A percentile compares a stretch with the other conserved stretches of the same genome.
phyloP scores from a whole-genome alignment of 2,113 vertebrate species.

The Pseudorectes ferrugineus region DNA sequence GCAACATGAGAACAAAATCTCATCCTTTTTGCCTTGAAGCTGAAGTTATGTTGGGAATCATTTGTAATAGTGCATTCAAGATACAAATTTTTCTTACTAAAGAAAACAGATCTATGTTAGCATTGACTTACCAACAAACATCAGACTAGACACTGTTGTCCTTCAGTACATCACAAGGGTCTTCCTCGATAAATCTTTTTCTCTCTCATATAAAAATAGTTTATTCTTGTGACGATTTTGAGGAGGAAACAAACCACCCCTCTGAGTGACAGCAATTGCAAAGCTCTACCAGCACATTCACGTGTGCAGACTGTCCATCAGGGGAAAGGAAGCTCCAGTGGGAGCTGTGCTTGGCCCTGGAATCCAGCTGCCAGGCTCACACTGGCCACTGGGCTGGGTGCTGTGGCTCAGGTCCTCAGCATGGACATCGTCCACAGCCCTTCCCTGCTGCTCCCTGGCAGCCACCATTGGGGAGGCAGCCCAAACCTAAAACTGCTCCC shows the following conservation, averaged over 20 bases:
- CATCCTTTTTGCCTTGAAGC: neutral
- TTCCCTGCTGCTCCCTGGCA: neutral
- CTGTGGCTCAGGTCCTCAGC: neutral
- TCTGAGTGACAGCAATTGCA: neutral
- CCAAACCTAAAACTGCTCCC: neutral
- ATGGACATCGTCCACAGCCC: rapidly evolving
- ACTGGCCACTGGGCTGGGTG: neutral
- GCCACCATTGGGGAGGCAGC: too few relatives aligned
- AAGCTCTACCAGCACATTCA: neutral
- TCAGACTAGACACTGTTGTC: neutral
- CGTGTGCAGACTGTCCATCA: neutral
- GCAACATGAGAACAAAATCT: neutral
- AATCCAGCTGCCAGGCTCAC: rapidly evolving
- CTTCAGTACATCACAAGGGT: neutral
- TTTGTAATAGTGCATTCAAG: neutral
- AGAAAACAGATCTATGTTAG: neutral
- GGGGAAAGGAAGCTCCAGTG: neutral
- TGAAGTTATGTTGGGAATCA: neutral
- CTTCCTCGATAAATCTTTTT: neutral
- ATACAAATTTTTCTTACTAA: neutral
- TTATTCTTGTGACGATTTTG: neutral
- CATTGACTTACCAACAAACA: neutral
- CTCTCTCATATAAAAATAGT: neutral
- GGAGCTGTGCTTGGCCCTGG: neutral
- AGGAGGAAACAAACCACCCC: neutral